phyloP scores from a whole-genome alignment of 2,113 vertebrate genomes.

The Polypterus bichir region DNA sequence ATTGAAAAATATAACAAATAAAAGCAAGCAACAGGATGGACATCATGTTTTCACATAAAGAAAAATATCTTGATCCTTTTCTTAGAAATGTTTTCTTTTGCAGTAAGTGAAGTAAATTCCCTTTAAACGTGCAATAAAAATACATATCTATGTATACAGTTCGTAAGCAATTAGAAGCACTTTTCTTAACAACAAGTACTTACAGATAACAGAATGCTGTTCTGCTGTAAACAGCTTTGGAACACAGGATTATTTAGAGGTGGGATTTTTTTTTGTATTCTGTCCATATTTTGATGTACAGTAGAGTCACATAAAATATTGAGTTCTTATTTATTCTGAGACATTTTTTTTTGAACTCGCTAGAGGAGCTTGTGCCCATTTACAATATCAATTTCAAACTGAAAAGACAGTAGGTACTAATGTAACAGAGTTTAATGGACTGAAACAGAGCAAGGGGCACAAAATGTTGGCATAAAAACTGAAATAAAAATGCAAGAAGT shows the following conservation, averaged over 20 bases:
- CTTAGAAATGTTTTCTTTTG: slow-evolving; percentile 44
- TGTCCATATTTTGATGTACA: slow-evolving; percentile 40
- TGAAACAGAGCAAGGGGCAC: slow-evolving; percentile 37
- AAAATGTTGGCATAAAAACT: slow-evolving; percentile 22
- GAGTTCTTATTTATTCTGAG: slow-evolving; percentile 61
- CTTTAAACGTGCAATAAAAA: slow-evolving; percentile 98
- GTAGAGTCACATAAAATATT: slow-evolving; percentile 60
- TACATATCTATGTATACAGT: slow-evolving; percentile 88
- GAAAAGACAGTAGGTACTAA: slow-evolving; percentile 34
- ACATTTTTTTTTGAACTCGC: slow-evolving; percentile 42
- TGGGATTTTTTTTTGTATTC: slow-evolving; percentile 26
- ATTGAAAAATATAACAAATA: slow-evolving; percentile 46
- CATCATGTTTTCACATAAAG: slow-evolving; percentile 53
- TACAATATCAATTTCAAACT: slow-evolving; percentile 40
- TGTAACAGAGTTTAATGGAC: slow-evolving; percentile 7
- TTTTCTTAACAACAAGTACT: slow-evolving; percentile 83
- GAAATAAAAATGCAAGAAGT: slow-evolving; percentile 22
- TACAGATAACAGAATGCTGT: slow-evolving; percentile 86
- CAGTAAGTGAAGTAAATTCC: slow-evolving; percentile 63
- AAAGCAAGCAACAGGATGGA: slow-evolving; percentile 66
- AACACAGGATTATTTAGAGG: slow-evolving; percentile 57
- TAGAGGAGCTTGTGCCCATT: slow-evolving; percentile 51
- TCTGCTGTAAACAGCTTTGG: slow-evolving; percentile 62
- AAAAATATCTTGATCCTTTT: slow-evolving; percentile 35
- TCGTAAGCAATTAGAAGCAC: slow-evolving; percentile 88